phyloP scores from a whole-genome alignment of 2,888 invertebrate genomes.

The Hirtodrosophila alboralis region DNA sequence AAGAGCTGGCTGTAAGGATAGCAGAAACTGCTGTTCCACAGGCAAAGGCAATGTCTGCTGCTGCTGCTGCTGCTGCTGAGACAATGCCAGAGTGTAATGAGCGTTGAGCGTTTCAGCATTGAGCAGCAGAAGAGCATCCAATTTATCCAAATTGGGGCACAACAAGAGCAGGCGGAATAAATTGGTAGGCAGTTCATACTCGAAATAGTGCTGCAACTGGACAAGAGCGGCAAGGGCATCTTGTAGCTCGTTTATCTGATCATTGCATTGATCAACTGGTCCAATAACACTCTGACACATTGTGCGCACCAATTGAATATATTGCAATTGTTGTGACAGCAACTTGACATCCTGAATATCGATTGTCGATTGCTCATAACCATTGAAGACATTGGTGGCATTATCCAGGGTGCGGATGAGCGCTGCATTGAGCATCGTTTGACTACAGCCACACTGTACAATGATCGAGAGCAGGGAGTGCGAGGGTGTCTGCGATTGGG shows the following conservation, averaged over 20 bases:
- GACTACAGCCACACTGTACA: conserved; percentile 31
- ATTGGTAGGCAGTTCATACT: conserved; percentile 44
- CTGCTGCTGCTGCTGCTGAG: not conserved
- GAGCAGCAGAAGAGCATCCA: conserved; percentile 36
- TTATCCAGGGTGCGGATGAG: conserved; percentile 55
- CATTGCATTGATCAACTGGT: conserved; percentile 19
- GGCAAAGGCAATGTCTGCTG: not conserved
- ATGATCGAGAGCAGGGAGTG: conserved; percentile 37
- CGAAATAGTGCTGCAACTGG: conserved; percentile 50
- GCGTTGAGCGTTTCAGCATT: conserved; percentile 21
- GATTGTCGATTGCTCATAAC: conserved; percentile 56
- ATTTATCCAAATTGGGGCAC: conserved; percentile 31
- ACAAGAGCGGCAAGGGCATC: conserved; percentile 28
- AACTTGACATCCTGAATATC: conserved; percentile 38
- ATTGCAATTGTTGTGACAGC: conserved; percentile 65
- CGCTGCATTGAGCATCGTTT: conserved; percentile 34
- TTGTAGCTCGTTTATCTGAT: conserved; percentile 42
- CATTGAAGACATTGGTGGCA: conserved; percentile 51
- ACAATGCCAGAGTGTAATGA: conserved; percentile 19
- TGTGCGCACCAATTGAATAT: conserved; percentile 58
- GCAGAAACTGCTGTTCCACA: conserved; percentile 40
- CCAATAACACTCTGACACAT: conserved; percentile 49
- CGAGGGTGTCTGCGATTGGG: conserved; percentile 19
- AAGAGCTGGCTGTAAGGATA: conserved; percentile 39
- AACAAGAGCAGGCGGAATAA: conserved; percentile 51